Evolutionary conservation across 2,113 vertebrate genomes (phyloP), one percentile per base, ranked within the genome.

Genomic region (Ophiodon elongatus): DNA sequence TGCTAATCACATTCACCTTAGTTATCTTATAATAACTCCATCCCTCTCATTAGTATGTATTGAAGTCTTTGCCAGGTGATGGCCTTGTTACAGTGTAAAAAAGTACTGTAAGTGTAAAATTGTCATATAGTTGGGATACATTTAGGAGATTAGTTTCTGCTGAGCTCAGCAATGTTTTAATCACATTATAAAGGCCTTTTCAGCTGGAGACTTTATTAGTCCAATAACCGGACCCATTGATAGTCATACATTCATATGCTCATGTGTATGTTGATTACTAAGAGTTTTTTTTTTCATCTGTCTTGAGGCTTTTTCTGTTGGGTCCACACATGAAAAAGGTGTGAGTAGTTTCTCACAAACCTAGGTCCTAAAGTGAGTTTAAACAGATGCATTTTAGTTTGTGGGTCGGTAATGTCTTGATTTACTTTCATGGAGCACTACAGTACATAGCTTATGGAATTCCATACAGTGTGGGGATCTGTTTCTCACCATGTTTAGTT

Each of bases 111-210:
- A 87, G 70, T 91, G 74, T 90, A 89, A 90, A 86, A 89, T 87
- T 86, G 82, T 85, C 80, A 72, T 79, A 67, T 71, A 78, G 65
- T 90, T 47, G 56, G 81, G 77, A 85, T 88, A 87, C 77, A 90
- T 92, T 94, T 84, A 85, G 74, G 82, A 91, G 73, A 93, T 90
- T 90, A 85, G 89, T 87, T 90, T 85, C 77, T 93, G 84, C 84
- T 91, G 85, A 92, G 88, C 85, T 93, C 86, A 89, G 89, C 82
- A 85, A 73, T 93, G 83, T 90, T 93, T 93, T 88, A 93, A 94
- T 93, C 88, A 93, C 73, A 84, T 92, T 91, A 85, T 78, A 54
- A 91, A 89, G 85, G 77, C 76, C 83, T 85, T 90, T 94, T 89
- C 80, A 89, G 90, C 65, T 35, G 15, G 52, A 73, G 64, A 82